Base-by-base conservation (phyloP, 2,888 invertebrate species). In the Drosophila colorata region DNA sequence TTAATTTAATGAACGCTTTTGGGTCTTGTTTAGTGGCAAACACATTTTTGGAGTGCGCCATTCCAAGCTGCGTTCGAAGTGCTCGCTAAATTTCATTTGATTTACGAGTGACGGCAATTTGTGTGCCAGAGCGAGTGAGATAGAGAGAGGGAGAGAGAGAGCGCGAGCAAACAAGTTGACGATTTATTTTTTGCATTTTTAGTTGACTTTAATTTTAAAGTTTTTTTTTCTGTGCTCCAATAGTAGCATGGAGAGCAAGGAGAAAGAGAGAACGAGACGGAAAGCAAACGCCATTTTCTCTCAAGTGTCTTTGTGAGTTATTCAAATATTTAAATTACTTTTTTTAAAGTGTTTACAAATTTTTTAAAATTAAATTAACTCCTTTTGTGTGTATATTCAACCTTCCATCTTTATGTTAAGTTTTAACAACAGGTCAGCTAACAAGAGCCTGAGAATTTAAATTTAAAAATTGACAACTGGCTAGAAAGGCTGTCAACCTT, bases 1-100 rank as follows among this genome's bases (percentile, higher is more conserved):
- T 81, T 88, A 85, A 88, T 88, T 88, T 85, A 85, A 85, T 87
- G 87, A 85, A 85, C 79, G 78, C 81, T 78, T 88, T 87, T 69
- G 51, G 71, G 81, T 74, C 69, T 67, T 78, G 73, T 73, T 87
- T 85, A 78, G 85, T 78, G 85, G 80, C 87, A 74, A 80, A 67
- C 65, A 53, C 44, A 56, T 46, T 69, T 60, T 61, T 53, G 33
- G 9, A 65, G 69, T 47, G 13, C 40, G 14, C 16, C 38, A 59
- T 53, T 57, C 13, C 31, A 63, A 44, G 43, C 48, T 48, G 33
- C 33, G 43, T 53, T 53, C 37, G 18, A 60, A 73, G 69, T 69
- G 57, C 53, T 68, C 55, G 33, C 56, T 68, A 78, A 84, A 85
- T 82, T 82, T 74, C 78, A 69, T 80, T 79, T 74, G 63, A 76